Percentiles rank a stretch among this genome's conserved stretches.
These are phyloP conservation scores for Musca vetustissima DNA, from an alignment of 1,140 invertebrate species.

Conservation along the genomic window DNA sequence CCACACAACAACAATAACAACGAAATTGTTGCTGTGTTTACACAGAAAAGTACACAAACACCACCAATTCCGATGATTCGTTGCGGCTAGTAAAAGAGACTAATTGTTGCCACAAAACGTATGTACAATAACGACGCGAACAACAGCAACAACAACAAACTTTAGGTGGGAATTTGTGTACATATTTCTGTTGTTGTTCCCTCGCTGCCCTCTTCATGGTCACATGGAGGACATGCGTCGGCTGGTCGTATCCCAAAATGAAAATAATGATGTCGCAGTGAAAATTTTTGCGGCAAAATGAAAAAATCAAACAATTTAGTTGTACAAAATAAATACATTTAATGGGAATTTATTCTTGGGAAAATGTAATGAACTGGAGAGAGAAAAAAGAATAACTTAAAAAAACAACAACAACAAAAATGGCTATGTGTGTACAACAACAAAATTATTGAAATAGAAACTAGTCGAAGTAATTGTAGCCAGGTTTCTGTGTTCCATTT, in stretches of 20 bases:
- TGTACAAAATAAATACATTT: conserved; percentile 9
- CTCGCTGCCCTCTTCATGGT: conserved; percentile 6
- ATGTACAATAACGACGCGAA: too few relatives aligned
- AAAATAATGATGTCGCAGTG: not conserved
- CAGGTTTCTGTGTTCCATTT: too few relatives aligned
- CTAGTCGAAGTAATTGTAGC: too few relatives aligned
- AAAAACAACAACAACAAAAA: too few relatives aligned
- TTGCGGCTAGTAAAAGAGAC: not conserved
- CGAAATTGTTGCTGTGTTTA: conserved; percentile 15
- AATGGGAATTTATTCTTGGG: conserved; percentile 4
- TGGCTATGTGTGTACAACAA: too few relatives aligned
- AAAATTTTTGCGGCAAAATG: not conserved
- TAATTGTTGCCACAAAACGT: conserved; percentile 21
- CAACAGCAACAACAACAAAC: not conserved
- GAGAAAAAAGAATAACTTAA: too few relatives aligned
- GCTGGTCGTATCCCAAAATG: not conserved
- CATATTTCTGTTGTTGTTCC: not conserved
- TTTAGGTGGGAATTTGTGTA: conserved; percentile 17
- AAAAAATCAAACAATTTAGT: not conserved
- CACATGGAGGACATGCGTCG: too few relatives aligned
- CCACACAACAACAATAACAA: too few relatives aligned
- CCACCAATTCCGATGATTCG: too few relatives aligned
- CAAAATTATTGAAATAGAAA: too few relatives aligned
- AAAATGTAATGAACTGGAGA: too few relatives aligned
- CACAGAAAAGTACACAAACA: not conserved